Conservation (phyloP, 2,888 invertebrate genomes). For the Drosophila acutilabella region DNA sequence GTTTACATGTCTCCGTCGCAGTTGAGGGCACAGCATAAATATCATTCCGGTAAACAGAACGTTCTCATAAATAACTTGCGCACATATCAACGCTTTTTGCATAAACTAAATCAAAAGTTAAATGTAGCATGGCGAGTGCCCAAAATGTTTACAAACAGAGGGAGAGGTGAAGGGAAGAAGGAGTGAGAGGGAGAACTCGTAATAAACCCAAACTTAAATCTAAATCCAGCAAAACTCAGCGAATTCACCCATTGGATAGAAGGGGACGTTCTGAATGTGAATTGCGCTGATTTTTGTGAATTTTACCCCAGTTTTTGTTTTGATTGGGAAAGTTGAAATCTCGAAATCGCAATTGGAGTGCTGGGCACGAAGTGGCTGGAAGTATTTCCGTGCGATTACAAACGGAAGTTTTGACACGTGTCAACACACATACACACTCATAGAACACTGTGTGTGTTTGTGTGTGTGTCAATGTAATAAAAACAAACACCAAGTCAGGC, state of each 20-base stretch:
- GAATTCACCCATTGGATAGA: conserved; percentile 9
- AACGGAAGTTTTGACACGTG: conserved; percentile 84
- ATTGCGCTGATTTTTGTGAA: conserved; percentile 63
- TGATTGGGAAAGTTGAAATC: conserved; percentile 41
- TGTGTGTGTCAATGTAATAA: conserved; percentile 71
- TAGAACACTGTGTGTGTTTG: conserved; percentile 29
- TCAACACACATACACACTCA: conserved; percentile 64
- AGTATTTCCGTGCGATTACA: conserved; percentile 80
- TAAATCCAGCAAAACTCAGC: neutral
- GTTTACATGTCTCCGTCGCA: conserved; percentile 12
- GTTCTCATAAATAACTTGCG: conserved; percentile 63
- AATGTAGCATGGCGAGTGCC: conserved; percentile 72
- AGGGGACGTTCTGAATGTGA: conserved; percentile 35
- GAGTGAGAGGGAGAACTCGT: too few relatives aligned
- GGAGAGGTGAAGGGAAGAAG: neutral
- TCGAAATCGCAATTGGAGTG: conserved; percentile 43
- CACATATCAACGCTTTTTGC: conserved; percentile 58
- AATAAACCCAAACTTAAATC: neutral
- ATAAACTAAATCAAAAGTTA: conserved; percentile 79
- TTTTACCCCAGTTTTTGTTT: conserved; percentile 74
- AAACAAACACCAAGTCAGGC: conserved; percentile 67
- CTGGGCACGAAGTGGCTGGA: conserved; percentile 67
- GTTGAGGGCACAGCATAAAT: conserved; percentile 33
- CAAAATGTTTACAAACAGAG: conserved; percentile 54
- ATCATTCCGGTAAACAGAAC: conserved; percentile 44